Percentiles rank a stretch among this genome's conserved stretches.
These are phyloP conservation scores for Acronicta psi DNA, from an alignment of 2,888 invertebrate species.

Conservation along the genomic window DNA sequence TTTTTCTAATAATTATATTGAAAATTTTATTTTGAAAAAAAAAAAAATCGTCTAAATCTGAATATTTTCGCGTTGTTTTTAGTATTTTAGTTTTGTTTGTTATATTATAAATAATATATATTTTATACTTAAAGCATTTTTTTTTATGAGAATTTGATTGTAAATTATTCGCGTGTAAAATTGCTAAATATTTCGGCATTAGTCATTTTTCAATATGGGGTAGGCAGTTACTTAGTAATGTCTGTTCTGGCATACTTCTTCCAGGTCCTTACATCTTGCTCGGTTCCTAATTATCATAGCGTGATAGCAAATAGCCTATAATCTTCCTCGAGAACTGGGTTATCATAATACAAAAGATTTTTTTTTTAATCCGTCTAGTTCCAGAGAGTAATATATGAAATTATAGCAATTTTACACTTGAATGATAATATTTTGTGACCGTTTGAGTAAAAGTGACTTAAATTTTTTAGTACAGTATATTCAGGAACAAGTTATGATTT, in stretches of 20 bases:
- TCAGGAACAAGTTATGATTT: no score
- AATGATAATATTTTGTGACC: constrained; percentile 11
- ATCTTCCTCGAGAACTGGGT: no score
- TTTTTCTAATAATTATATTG: constrained; percentile 16
- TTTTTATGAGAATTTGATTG: constrained; percentile 24
- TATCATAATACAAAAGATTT: no score
- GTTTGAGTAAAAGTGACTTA: constrained; percentile 14
- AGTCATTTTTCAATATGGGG: no score
- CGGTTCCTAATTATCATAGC: no score
- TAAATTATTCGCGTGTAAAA: constrained; percentile 19
- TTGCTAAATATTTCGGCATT: background rate
- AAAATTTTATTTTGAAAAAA: constrained; percentile 9
- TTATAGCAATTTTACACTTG: constrained; percentile 24
- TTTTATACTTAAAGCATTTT: constrained; percentile 36
- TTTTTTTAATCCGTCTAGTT: no score
- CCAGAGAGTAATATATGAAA: no score
- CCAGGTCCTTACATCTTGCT: no score
- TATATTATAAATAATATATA: constrained; percentile 36
- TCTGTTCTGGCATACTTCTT: no score
- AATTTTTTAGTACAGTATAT: no score
- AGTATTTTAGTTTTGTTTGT: constrained; percentile 55
- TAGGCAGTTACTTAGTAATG: no score
- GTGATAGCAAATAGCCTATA: no score
- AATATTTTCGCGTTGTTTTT: constrained; percentile 54
- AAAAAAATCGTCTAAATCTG: constrained; percentile 43